These are phyloP conservation scores for Enteromius paludinosus DNA, from an alignment of 2,797 vertebrate genomes.

Conservation along the genomic window DNA sequence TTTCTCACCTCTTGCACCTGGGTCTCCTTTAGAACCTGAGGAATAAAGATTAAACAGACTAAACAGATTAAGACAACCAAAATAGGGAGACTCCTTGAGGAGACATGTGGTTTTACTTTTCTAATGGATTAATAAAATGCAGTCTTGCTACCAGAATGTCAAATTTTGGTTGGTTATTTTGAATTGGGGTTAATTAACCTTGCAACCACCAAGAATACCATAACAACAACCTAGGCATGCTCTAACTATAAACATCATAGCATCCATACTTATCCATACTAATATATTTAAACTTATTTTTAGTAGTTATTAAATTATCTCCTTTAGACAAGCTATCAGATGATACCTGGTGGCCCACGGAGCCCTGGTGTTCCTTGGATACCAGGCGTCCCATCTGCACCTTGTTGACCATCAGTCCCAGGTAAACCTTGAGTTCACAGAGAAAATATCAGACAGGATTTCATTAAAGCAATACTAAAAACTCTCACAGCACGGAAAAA, in stretches of 20 bases:
- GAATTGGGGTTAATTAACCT: background rate
- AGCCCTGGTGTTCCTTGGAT: background rate
- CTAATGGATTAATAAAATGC: too few species aligned
- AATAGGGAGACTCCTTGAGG: too few species aligned
- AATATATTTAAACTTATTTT: too few species aligned
- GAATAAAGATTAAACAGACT: background rate
- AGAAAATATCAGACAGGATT: background rate
- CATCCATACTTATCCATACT: background rate
- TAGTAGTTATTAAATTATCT: background rate
- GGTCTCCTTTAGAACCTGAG: conserved; percentile 30
- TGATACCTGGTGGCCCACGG: conserved; percentile 40
- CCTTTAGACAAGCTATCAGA: background rate
- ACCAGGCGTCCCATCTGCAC: background rate
- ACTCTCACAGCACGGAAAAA: background rate
- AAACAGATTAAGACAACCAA: background rate
- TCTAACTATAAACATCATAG: background rate
- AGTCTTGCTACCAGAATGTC: background rate
- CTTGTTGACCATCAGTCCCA: conserved; percentile 28
- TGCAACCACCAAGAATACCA: background rate
- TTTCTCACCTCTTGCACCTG: conserved; percentile 7
- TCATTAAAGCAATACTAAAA: background rate
- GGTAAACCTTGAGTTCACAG: conserved; percentile 19
- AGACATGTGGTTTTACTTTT: too few species aligned
- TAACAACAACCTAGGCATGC: background rate
- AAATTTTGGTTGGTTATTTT: background rate